A percentile compares a stretch with the other conserved stretches of the same genome.
Conservation (phyloP, 2,113 vertebrate genomes). For the Pao palembangensis region DNA sequence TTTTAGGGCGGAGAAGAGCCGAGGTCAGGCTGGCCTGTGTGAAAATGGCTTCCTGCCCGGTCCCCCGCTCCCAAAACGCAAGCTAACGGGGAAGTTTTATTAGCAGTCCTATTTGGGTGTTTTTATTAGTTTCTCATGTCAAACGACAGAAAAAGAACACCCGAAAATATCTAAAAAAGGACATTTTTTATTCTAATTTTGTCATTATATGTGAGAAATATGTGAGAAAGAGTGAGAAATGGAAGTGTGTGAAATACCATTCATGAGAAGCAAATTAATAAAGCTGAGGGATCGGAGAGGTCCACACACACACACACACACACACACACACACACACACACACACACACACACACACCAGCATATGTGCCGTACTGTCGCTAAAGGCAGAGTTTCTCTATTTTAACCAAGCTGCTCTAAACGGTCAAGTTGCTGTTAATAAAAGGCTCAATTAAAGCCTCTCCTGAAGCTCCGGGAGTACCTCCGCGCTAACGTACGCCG, state of each 20-base stretch:
- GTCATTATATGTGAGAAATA: slow-evolving; percentile 13
- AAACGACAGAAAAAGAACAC: slow-evolving; percentile 21
- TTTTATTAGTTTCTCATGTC: slow-evolving; percentile 55
- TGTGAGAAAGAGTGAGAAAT: neutral
- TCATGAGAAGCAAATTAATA: neutral
- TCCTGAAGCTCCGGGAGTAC: too few relatives aligned
- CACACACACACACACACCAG: too few relatives aligned
- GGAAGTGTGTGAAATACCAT: neutral
- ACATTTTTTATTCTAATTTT: slow-evolving; percentile 4
- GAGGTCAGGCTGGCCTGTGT: slow-evolving; percentile 70
- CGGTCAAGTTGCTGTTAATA: too few relatives aligned
- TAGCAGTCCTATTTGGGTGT: slow-evolving; percentile 59
- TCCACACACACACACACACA: too few relatives aligned
- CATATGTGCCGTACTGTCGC: too few relatives aligned
- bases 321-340: too few relatives aligned
- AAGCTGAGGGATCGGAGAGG: too few relatives aligned
- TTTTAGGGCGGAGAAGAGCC: slow-evolving; percentile 67
- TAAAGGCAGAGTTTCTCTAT: too few relatives aligned
- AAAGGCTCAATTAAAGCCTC: too few relatives aligned
- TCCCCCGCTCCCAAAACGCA: slow-evolving; percentile 51
- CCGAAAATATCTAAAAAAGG: neutral
- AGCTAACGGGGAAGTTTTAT: slow-evolving; percentile 59
- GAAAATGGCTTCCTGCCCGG: slow-evolving; percentile 71
- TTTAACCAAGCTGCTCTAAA: too few relatives aligned
- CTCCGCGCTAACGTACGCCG: too few relatives aligned